Evolutionary conservation across 2,797 vertebrate genomes (phyloP).

Genomic region (Cossypha polioptera): DNA sequence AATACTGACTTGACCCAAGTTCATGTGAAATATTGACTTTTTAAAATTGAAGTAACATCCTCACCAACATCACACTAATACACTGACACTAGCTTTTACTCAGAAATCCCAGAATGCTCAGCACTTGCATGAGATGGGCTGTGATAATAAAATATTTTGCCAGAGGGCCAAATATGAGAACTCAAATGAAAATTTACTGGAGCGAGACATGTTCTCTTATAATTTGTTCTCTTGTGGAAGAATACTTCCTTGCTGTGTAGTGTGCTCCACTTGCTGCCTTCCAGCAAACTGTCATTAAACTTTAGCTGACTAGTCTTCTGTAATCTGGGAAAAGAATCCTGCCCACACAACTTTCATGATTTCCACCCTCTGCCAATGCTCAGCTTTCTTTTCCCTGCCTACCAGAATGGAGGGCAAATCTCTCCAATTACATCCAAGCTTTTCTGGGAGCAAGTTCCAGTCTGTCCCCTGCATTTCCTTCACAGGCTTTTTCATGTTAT

Average conservation of each 20-base stretch:
- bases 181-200: background rate
- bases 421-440: background rate
- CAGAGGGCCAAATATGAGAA: background rate
- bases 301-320: background rate
- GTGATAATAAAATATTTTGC: background rate
- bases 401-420: background rate
- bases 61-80: background rate
- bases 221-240: background rate
- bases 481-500: background rate
- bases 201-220: background rate
- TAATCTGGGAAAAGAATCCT: background rate
- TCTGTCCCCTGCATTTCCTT: background rate
- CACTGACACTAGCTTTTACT: background rate
- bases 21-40: background rate
- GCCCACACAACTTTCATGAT: background rate
- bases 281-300: background rate
- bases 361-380: background rate
- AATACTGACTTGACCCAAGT: background rate
- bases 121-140: background rate
- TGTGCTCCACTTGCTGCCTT: background rate
- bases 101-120: background rate
- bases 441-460: background rate
- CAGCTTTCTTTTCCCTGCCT: background rate
- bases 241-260: background rate
- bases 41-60: background rate